Base-by-base conservation (phyloP, 53 echinoderm and acorn worm genomes). In the Holothuria leucospilota region DNA sequence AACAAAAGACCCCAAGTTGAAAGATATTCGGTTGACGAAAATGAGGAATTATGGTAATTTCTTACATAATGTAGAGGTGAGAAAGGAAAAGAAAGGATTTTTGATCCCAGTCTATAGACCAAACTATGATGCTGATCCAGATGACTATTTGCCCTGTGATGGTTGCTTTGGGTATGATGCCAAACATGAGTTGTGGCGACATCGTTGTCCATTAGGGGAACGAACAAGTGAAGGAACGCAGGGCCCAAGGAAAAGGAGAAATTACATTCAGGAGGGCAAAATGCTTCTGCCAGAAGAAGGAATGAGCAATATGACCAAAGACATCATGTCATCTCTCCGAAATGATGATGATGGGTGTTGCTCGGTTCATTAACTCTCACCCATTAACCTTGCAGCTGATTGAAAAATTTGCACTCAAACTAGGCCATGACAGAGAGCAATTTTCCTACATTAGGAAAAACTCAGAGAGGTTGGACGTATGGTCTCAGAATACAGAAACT, bases 21-120 rank as follows among this genome's bases (percentile, higher is more conserved):
- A 91, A 69, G 88, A 83, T 12, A 59, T 84, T 42, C 71, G 83
- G 46, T 61, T 91, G 40, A 91, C 91, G 34, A 91, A 85, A 67
- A 91, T 91, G 81, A 58, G 60, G 61, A 93, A 93, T 85, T 78
- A 94, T 75, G 94, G 91, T 8, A 91, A 94, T 60, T 86, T 75
- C 63, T 28, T 87, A 9, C 93, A 93, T 60, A 93, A 93, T 86
- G 59, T 30, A 1, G 85, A 88, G 65, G 90, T 93, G 18, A 39
- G 87, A 27, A 65, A 87, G 79, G 78, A 85, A 39, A 86, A 83
- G 13, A 62, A 85, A 68, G 90, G 93, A 53, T 65, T 27, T 65
- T 52, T 93, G 26, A 80, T 90, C 26, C 82, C 73, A 46, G 78
- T 86, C 23, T 90, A 93, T 59, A 78, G 90, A 56, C 90, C 90